These are phyloP conservation scores for Myotis vivesi DNA, from an alignment of 2,797 vertebrate species.

Conservation along the genomic window DNA sequence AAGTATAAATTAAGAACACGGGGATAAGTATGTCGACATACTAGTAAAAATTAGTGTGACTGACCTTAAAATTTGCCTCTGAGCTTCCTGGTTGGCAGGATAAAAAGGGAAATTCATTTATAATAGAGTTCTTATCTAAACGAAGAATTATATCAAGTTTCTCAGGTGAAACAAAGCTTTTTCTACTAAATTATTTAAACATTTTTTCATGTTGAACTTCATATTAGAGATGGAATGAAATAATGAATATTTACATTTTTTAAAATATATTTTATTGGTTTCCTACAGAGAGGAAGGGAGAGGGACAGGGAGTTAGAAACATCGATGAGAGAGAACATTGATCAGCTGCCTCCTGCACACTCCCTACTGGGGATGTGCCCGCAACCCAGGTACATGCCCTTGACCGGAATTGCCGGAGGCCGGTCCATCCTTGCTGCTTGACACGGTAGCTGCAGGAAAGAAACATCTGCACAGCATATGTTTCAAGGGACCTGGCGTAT, in stretches of 20 bases:
- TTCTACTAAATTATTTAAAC: not conserved
- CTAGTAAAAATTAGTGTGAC: not conserved
- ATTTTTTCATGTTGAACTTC: not conserved
- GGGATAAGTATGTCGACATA: not conserved
- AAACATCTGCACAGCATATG: too few relatives aligned
- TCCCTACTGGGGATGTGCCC: too few relatives aligned
- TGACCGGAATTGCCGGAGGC: too few relatives aligned
- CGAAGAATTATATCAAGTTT: not conserved
- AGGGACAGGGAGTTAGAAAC: too few relatives aligned
- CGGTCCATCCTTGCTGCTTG: too few relatives aligned
- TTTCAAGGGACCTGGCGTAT: too few relatives aligned
- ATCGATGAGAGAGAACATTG: too few relatives aligned
- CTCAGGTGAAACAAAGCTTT: not conserved
- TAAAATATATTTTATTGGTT: too few relatives aligned
- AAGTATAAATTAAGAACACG: not conserved
- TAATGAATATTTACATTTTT: conserved; percentile 45
- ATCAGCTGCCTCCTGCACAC: too few relatives aligned
- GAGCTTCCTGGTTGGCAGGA: not conserved
- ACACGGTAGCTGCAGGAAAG: too few relatives aligned
- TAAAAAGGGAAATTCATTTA: conserved; percentile 28
- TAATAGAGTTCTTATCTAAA: not conserved
- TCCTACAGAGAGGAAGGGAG: too few relatives aligned
- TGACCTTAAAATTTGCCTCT: not conserved
- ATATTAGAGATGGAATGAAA: not conserved
- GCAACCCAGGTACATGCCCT: too few relatives aligned